These are phyloP conservation scores for Eurois occulta DNA, from an alignment of 2,888 invertebrate species.

Conservation along the genomic window DNA sequence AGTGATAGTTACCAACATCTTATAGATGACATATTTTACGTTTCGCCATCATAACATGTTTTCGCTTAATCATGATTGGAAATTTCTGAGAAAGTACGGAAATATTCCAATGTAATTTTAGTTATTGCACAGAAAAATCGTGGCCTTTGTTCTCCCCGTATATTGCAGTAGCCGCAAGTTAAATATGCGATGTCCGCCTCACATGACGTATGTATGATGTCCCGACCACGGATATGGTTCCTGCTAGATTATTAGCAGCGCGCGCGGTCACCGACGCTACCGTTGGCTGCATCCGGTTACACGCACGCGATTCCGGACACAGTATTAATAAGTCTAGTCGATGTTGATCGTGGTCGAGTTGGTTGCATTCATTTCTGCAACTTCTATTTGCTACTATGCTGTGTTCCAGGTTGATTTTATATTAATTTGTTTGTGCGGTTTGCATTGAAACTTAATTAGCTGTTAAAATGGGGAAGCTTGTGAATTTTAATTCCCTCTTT, in stretches of 20 bases:
- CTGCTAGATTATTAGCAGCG: slow-evolving; percentile 60
- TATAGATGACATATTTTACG: background rate
- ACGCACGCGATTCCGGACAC: slow-evolving; percentile 45
- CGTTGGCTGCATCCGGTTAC: slow-evolving; percentile 48
- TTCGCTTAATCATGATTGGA: background rate
- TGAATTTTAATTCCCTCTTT: background rate
- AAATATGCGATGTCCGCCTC: slow-evolving; percentile 42
- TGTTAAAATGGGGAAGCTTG: background rate
- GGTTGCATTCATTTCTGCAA: slow-evolving; percentile 49
- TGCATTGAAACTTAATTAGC: slow-evolving; percentile 1
- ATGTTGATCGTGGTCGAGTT: slow-evolving; percentile 47
- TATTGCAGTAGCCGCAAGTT: slow-evolving; percentile 11
- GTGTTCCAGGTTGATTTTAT: background rate
- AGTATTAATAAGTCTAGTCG: slow-evolving; percentile 58
- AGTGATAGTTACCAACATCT: background rate
- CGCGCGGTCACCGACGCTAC: slow-evolving; percentile 44
- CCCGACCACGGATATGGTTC: slow-evolving; percentile 56
- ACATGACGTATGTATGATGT: slow-evolving; percentile 52
- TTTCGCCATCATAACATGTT: background rate
- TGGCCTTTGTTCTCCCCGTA: background rate
- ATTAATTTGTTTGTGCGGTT: slow-evolving; percentile 9
- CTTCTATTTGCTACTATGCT: slow-evolving; percentile 10
- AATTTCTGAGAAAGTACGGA: background rate
- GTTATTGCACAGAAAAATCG: background rate
- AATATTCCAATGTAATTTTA: background rate